These are phyloP conservation scores for Lithophane socia DNA, from an alignment of 2,888 invertebrate genomes.

Conservation along the genomic window DNA sequence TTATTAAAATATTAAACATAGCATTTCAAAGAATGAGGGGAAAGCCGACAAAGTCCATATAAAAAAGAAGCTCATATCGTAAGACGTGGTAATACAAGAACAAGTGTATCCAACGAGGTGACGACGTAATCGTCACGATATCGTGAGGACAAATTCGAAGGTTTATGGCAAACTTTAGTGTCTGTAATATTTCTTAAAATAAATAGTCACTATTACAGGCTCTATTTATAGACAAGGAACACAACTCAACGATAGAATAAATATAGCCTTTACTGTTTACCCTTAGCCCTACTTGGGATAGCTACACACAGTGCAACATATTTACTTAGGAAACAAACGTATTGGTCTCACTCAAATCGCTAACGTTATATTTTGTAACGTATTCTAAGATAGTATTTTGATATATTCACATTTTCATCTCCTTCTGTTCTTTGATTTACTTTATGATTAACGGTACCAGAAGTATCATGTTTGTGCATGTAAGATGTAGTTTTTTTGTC, in stretches of 20 bases:
- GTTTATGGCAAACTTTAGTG: slow-evolving; percentile 19
- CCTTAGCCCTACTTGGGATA: slow-evolving; percentile 47
- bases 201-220: slow-evolving; percentile 34
- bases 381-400: slow-evolving; percentile 23
- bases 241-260: slow-evolving; percentile 51
- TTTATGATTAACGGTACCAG: neutral
- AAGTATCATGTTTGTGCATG: too few relatives aligned
- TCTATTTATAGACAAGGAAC: slow-evolving; percentile 52
- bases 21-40: neutral
- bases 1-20: too few relatives aligned
- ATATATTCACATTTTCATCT: neutral
- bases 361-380: slow-evolving; percentile 19
- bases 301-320: slow-evolving; percentile 52
- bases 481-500: too few relatives aligned
- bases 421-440: neutral
- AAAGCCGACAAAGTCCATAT: neutral
- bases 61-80: neutral
- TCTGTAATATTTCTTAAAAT: slow-evolving; percentile 43
- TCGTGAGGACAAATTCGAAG: slow-evolving; percentile 4
- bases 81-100: neutral
- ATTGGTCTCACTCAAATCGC: slow-evolving; percentile 54
- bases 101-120: neutral
- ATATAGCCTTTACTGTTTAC: slow-evolving; percentile 56
- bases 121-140: slow-evolving; percentile 25
- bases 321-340: slow-evolving; percentile 45